Conservation (phyloP, 2,888 invertebrate genomes). For the Nesidiocoris tenuis region DNA sequence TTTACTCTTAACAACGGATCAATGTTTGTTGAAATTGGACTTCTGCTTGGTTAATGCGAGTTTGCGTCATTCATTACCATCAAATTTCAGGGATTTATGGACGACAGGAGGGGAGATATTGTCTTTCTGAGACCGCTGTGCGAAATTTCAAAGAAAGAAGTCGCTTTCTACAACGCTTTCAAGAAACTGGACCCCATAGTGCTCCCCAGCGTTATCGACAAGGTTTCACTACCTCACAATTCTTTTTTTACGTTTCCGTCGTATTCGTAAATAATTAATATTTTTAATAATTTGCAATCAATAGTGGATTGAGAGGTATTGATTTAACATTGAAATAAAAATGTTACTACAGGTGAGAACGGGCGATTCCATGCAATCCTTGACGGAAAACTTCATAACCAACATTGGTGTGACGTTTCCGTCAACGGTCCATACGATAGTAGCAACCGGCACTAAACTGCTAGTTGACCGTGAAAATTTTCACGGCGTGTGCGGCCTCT, state of each 20-base stretch:
- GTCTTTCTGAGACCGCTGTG: constrained; percentile 75
- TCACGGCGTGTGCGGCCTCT: constrained; percentile 1
- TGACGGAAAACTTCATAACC: constrained; percentile 73
- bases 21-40: too few species aligned
- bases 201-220: constrained; percentile 42
- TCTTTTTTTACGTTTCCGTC: neutral
- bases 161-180: constrained; percentile 65
- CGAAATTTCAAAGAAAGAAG: constrained; percentile 74
- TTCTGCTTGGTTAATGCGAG: too few species aligned
- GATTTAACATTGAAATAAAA: too few species aligned
- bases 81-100: constrained; percentile 70
- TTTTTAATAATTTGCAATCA: too few species aligned
- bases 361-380: constrained; percentile 63
- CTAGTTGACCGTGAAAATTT: constrained; percentile 16
- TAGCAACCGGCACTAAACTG: constrained; percentile 80
- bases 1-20: too few species aligned
- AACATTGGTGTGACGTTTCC: constrained; percentile 73
- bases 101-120: constrained; percentile 63
- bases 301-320: too few species aligned
- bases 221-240: constrained; percentile 35
- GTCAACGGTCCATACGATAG: constrained; percentile 82
- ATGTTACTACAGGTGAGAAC: constrained; percentile 54
- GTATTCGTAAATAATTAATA: too few species aligned
- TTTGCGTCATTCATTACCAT: too few species aligned
- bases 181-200: constrained; percentile 56